Conservation (phyloP, 2,113 vertebrate genomes). For the Crotalus horridus region DNA sequence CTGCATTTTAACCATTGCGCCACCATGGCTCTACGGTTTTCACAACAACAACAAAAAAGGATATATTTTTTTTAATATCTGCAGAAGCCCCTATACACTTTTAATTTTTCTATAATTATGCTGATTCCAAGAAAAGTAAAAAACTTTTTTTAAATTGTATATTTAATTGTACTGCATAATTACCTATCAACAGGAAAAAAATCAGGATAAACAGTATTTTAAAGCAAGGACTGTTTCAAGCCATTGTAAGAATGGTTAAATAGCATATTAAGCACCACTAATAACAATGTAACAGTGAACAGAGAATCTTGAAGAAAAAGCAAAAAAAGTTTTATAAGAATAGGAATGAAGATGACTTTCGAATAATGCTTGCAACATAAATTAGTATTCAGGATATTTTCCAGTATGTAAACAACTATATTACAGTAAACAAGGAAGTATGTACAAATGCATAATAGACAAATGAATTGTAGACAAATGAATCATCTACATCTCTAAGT, state of each 20-base stretch:
- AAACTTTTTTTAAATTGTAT: background rate
- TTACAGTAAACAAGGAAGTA: background rate
- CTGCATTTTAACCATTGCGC: too few relatives aligned
- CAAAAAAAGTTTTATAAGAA: background rate
- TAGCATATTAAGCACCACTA: background rate
- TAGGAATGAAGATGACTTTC: background rate
- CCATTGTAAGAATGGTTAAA: background rate
- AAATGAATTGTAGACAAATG: constrained; percentile 20
- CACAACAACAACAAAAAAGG: background rate
- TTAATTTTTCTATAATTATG: background rate
- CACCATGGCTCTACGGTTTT: too few relatives aligned
- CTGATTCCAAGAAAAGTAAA: background rate
- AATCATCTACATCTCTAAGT: constrained; percentile 16
- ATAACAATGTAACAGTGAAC: background rate
- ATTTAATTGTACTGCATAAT: background rate
- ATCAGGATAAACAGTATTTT: background rate
- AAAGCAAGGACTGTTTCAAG: background rate
- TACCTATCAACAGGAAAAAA: background rate
- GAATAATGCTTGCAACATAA: background rate
- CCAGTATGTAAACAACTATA: background rate
- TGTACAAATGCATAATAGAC: constrained; percentile 13
- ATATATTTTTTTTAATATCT: background rate
- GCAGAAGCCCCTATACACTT: background rate
- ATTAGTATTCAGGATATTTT: background rate
- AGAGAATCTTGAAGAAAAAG: background rate